Base-by-base conservation (phyloP, 2,888 invertebrate genomes). In the Diogma glabrata region DNA sequence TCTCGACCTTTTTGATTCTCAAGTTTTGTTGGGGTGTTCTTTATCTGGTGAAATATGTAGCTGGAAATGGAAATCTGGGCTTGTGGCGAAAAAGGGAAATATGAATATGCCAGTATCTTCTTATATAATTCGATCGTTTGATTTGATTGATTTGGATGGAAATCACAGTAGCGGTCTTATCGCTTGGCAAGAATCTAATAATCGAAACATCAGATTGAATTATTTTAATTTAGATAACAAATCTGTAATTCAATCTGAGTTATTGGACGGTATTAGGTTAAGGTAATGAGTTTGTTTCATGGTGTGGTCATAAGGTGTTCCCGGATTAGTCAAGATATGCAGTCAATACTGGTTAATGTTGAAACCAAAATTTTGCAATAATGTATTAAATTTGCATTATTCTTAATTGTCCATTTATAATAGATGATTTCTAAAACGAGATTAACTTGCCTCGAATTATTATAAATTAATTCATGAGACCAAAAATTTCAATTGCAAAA, bases 1-100 rank as follows among this genome's bases (percentile, higher is more conserved):
- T 50, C 60, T 74, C 46, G 72, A 74, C 54, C 62, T 70, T 17
- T 68, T 64, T 50, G 69, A 69, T 60, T 59, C 64, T 22, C 72
- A 73, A 56, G 64, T 66, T 20, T 68, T 75, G 28, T 59, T 77
- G 17, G 76, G 76, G 4, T 79, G 81, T 59, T 77, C 78, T 1
- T 66, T 66, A 33, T 62, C 61, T 24, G 82, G 79, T 0, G 70
- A 75, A 57, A 58, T 83, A 4, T 60, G 75, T 16, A 67, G 72
- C 23, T 82, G 82, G 79, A 73, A 77, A 45, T 81, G 81, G 78
- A 72, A 76, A 48, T 75, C 72, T 8, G 76, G 75, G 10, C 65
- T 72, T 5, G 69, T 76, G 20, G 65, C 70, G 20, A 64, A 66
- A 30, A 72, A 70, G 60, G 61, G 70, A 61, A 53, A 28, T 56